Base-by-base conservation (phyloP, 1,140 invertebrate genomes). In the Formica selysi region DNA sequence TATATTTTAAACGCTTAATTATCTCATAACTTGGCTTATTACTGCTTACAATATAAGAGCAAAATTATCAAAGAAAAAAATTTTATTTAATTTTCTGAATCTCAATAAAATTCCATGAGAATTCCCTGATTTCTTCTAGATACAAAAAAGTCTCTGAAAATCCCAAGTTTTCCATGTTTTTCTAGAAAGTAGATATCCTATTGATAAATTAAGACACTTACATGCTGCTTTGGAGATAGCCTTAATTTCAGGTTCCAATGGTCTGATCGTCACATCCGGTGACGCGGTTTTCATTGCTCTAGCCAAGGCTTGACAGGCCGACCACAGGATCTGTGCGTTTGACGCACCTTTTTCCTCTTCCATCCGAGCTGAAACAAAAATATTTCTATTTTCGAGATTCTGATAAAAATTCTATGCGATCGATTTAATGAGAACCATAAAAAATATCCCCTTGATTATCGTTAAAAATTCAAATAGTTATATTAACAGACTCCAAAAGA, bases 281-380 rank as follows among this genome's bases (percentile, higher is more conserved):
- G 95, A 96, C 68, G 95, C 96, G 44, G 95, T 94, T 89, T 97
- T 96, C n/a, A 99, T 96, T 6, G 97, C 97, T 64, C 97, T 96
- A 89, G 97, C 96, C 44, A 99, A 95, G 22, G 98, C 96, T 92
- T 99, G 98, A 93, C 98, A 99, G 11, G 98, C 98, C 78, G 98
- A 96, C 99, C 99, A 99, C 87, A 99, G 96, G 48, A 98, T 96
- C 93, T 99, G 98, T 5, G 98, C 97, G 88, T 98, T 96, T 79
- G 97, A 96, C 0, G 97, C 97, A 84, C 97, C 96, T 91, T 97
- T 97, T 90, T 99, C 98, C 38, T 97, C 96, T 32, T 97, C 97
- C 61, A 98, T 97, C 51, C 98, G 96, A 64, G 96, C 98, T 98
- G 92, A 51, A 96, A 96, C 41, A 86, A 16, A 86, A 74, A 87